Evolutionary conservation across 1,140 invertebrate genomes (phyloP), one percentile per base, ranked within the genome.

Genomic region (Marisa cornuarietis): DNA sequence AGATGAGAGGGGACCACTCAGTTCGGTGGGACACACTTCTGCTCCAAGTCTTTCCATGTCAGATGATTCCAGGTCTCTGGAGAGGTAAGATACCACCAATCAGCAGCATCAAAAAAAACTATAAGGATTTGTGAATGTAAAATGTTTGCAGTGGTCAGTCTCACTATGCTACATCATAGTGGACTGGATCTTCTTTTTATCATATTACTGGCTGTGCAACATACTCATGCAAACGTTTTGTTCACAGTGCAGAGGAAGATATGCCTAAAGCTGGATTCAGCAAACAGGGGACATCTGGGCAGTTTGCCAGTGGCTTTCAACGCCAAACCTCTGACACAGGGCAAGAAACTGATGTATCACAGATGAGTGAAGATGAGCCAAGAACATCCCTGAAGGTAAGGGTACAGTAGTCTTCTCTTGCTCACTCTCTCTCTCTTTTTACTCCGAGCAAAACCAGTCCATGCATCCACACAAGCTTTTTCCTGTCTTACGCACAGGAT

Each of bases 291-390:
- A 78, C 22, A 26, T 68, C 76, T 13, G 62, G 42, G 13, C 51
- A 73, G 49, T 79, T 69, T 16, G 66, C 14, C n/a, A 61, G 20
- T 26, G 54, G 77, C 26, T 76, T 73, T 49, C 63, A 24, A 6
- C 54, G 81, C 11, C 81, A 82, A 49, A 61, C 65, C 31, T 82
- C 81, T 10, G 81, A 82, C 74, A 78, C 78, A 14, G 80, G 81
- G 16, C 77, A 76, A 51, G 82, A 83, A 42, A 75, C 82, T 20
- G 79, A 81, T 54, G 77, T 79, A 11, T 83, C 82, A 16, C 79
- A 81, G 75, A 68, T 81, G 31, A 83, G 79, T 71, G 79, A 83
- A 42, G 79, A 83, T 26, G 82, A 81, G 26, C 75, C 78, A 24
- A 52, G 78, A 22, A n/a, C 54, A 5, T 77, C 49, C 65, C 8